Evolutionary conservation across 2,797 vertebrate genomes (phyloP).

Genomic region (Anabas testudineus): DNA sequence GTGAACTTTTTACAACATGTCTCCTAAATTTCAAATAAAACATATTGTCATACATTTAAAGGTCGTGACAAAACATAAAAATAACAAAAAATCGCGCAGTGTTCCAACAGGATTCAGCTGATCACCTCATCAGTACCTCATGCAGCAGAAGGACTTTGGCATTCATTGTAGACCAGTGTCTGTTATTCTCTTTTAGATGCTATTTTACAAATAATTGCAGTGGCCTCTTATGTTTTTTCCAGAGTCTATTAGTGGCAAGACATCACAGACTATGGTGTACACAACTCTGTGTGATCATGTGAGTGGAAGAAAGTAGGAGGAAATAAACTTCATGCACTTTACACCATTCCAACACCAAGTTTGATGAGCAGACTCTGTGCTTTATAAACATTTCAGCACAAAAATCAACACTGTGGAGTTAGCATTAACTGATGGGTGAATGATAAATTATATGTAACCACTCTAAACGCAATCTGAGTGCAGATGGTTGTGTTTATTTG

Average conservation of each 20-base stretch:
- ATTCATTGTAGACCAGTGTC: no score
- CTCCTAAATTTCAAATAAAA: no score
- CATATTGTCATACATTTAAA: no score
- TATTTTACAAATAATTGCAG: no score
- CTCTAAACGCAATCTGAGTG: not conserved
- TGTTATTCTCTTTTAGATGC: no score
- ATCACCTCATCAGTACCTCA: no score
- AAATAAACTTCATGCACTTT: not conserved
- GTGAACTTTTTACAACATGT: no score
- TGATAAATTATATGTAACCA: not conserved
- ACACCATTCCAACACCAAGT: slow-evolving; percentile 2
- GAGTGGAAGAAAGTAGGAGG: not conserved
- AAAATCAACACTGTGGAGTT: slow-evolving; percentile 19
- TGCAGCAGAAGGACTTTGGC: no score
- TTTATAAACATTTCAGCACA: slow-evolving; percentile 26
- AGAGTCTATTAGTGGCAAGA: not conserved
- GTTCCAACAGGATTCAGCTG: no score
- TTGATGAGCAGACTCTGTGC: slow-evolving; percentile 3
- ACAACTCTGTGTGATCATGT: not conserved
- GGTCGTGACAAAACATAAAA: no score
- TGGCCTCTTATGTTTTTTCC: no score
- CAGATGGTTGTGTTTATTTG: not conserved
- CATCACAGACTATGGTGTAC: not conserved
- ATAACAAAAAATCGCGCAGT: no score
- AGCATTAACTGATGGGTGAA: slow-evolving; percentile 10